Base-by-base conservation (phyloP, 2,888 invertebrate genomes). In the Prosopocoilus inquinatus region DNA sequence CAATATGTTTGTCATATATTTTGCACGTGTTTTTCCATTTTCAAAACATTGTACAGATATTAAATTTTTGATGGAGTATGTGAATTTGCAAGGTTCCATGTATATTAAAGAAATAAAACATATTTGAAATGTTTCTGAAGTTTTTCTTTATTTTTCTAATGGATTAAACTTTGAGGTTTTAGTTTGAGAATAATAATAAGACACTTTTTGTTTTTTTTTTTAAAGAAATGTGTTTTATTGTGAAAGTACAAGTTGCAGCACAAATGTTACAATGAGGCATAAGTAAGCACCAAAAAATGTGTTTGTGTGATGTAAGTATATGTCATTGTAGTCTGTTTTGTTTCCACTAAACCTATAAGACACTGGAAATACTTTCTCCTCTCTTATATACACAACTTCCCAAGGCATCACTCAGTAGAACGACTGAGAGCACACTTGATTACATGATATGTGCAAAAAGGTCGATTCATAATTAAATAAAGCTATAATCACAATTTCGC, bases 371-470 rank as follows among this genome's bases (percentile, higher is more conserved):
- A 58, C 54, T 64, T 67, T 64, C 64, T 67, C 66, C 63, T 35
- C 49, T 53, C 43, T 43, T 65, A 60, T 65, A 67, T 69, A 67
- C 68, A 68, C 69, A 67, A 41, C 66, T 68, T 67, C 69, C 69
- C 70, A 75, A 75, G 75, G 74, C 75, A 75, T 73, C 72, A 74
- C 73, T 70, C 68, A 67, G 70, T 70, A 73, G 72, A 73, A 70
- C 62, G 47, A 46, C 53, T 49, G 41, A 13, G 48, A 47, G 53
- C 41, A 46, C 50, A 57, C 57, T 53, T 50, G 46, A 47, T 62
- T 68, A 65, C 65, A 69, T 74, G 75, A 76, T 76, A 76, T 76
- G 75, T 75, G 67, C 67, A 75, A 75, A 76, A 74, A 75, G 75
- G 75, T 75, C 73, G 55, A 71, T 71, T 67, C 67, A 60, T 65